A percentile compares a stretch with the other conserved stretches of the same genome.
Evolutionary conservation across 92 coral and sea anemone species (phyloP).

Genomic region (Isaurus tuberculatus): DNA sequence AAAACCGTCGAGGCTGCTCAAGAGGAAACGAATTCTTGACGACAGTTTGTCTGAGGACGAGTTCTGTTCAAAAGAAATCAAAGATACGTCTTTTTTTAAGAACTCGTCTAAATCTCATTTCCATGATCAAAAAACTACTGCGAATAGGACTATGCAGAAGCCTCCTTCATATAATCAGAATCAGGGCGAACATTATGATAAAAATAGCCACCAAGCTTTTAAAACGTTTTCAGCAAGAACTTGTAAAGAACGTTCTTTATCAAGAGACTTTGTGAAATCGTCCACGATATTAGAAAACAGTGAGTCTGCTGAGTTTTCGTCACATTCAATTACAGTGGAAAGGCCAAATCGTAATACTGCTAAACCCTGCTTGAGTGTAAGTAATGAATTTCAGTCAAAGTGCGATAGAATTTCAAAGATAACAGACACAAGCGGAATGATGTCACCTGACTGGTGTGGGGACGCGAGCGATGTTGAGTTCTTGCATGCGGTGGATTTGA

Average conservation of each 20-base stretch:
- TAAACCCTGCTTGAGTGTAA: background rate
- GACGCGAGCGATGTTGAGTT: slow-evolving; percentile 79
- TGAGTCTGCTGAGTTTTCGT: background rate
- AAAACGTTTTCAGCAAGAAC: slow-evolving; percentile 32
- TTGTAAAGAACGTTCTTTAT: background rate
- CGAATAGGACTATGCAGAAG: background rate
- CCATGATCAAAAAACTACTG: background rate
- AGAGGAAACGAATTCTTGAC: slow-evolving; percentile 80
- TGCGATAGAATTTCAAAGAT: slow-evolving; percentile 1
- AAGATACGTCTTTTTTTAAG: background rate
- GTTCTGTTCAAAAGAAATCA: slow-evolving; percentile 40
- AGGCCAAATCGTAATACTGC: background rate
- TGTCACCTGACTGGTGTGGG: slow-evolving; percentile 64
- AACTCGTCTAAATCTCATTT: background rate
- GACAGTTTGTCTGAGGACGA: slow-evolving; percentile 69
- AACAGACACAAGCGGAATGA: slow-evolving; percentile 14
- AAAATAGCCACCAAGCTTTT: slow-evolving; percentile 15
- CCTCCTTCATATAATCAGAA: background rate
- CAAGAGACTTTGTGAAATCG: slow-evolving; percentile 49
- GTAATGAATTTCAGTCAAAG: background rate
- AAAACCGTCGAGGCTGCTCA: slow-evolving; percentile 65
- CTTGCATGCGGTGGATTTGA: slow-evolving; percentile 59
- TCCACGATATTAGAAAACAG: slow-evolving; percentile 11
- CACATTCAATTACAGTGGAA: background rate
- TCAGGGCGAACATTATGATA: background rate